Base-by-base conservation (phyloP, 2,888 invertebrate species). In the Galerucella nymphaeae region DNA sequence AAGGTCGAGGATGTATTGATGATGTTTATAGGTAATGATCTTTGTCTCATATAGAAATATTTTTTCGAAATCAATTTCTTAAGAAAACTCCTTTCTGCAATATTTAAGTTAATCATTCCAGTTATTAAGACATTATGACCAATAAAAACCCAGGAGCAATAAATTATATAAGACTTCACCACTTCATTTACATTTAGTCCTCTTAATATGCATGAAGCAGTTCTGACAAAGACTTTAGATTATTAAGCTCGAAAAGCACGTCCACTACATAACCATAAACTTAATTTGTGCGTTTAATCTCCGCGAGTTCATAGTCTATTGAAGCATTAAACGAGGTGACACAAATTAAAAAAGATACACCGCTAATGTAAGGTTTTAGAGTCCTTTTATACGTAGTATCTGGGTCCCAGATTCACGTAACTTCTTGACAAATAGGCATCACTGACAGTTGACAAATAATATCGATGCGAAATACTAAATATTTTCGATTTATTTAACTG, bases 261-360 rank as follows among this genome's bases (percentile, higher is more conserved):
- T 18, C 16, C 18, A 53, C 10, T 18, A 10, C 53, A 18, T 53
- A 16, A 18, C 2, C 53, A 10, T 53, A 53, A 53, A 53, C 53
- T 53, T 53, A 53, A 53, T 53, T 53, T 53, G 53, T 10, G 16
- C 53, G 53, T 53, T 48, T n/a, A n/a, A 8, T 48, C 48, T n/a
- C 48, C n/a, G n/a, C n/a, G 48, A n/a, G 14, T n/a, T 53, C 53
- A 18, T 53, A 18, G 18, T 18, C 30, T 38, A 38, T 18, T 53
- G 9, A 3, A 8, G 18, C 53, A 53, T 53, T 53, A 18, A 18
- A 16, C 18, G 18, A 45, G 45, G 10, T 18, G n/a, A 16, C 11
- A 18, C 9, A 18, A 10, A 9, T 18, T 53, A n/a, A 10, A 53
- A 53, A 53, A 53, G 2, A 16, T 53, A 16, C 16, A 16, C 1